These are phyloP conservation scores for Salmo trutta DNA, from an alignment of 2,797 vertebrate species.

Conservation along the genomic window DNA sequence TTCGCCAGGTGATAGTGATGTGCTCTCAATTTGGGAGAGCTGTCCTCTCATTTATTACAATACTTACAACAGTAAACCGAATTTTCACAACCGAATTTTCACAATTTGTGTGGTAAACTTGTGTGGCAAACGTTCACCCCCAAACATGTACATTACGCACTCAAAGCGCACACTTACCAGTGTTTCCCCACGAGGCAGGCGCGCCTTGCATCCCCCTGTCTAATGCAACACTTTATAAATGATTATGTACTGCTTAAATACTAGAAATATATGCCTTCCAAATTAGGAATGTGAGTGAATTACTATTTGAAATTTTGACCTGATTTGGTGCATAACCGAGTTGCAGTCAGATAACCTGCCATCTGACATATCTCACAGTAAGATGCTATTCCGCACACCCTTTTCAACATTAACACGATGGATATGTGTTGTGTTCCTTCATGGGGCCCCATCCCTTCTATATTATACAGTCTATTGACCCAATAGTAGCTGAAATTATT, in stretches of 20 bases:
- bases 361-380: background rate
- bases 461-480: background rate
- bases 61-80: too few relatives aligned
- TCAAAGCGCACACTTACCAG: background rate
- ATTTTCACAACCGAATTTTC: background rate
- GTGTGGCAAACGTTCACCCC: background rate
- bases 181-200: background rate
- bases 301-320: background rate
- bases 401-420: background rate
- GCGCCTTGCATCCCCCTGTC: background rate
- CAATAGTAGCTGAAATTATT: background rate
- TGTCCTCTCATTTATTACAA: background rate
- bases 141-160: background rate
- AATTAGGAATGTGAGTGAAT: background rate
- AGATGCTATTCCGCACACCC: background rate
- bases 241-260: background rate
- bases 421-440: background rate
- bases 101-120: background rate
- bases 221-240: background rate
- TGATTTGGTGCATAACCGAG: background rate
- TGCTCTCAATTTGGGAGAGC: constrained; percentile 1
- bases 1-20: background rate
- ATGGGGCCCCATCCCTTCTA: background rate
- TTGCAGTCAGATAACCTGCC: background rate
- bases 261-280: too few relatives aligned